Base-by-base conservation (phyloP, 2,113 vertebrate species). In the Microtus richardsoni region DNA sequence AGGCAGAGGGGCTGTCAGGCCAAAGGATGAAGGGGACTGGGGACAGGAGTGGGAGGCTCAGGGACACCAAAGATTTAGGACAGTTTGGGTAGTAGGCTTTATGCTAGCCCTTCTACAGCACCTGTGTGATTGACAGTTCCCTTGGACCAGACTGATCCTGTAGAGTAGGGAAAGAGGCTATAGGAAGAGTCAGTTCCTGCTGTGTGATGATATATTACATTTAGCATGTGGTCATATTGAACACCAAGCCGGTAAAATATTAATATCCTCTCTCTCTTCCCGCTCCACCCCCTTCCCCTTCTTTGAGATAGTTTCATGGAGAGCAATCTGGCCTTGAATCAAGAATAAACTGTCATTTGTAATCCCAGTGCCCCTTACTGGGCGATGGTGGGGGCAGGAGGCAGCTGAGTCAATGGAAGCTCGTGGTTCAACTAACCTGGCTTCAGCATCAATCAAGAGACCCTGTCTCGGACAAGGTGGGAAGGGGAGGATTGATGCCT, bases 201-300 rank as follows among this genome's bases (percentile, higher is more conserved):
- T 8, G 3, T 17, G 62, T 66, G 88, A 39, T 41, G 39, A 62
- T 41, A 62, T 0, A 36, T 80, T 7, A 14, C 16, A 28, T 36
- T 54, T 22, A 30, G 62, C 28, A 2, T 3, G 1, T 0, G 5
- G 52, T 58, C 70, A n/a, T 6, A 21, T 10, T 7, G 12, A 30
- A 30, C 33, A 54, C 26, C 54, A 26, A 26, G 52, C 41, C 49
- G 16, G 73, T 3, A 33, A 75, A 6, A 2, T 22, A 22, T 36
- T 83, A 28, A 62, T 54, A 33, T 77, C 7, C 26, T 77, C 74
- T 47, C 41, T 36, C 10, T 80, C 52, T 22, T 22, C 33, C 13
- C 21, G 13, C 19, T 3, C 21, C 26, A 9, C 58, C 39, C 39
- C 2, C 10, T 44, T 11, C 28, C 33, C 19, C 33, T 66, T 66